Evolutionary conservation across 2,888 invertebrate genomes (phyloP).

Genomic region (Nomada ruficornis): DNA sequence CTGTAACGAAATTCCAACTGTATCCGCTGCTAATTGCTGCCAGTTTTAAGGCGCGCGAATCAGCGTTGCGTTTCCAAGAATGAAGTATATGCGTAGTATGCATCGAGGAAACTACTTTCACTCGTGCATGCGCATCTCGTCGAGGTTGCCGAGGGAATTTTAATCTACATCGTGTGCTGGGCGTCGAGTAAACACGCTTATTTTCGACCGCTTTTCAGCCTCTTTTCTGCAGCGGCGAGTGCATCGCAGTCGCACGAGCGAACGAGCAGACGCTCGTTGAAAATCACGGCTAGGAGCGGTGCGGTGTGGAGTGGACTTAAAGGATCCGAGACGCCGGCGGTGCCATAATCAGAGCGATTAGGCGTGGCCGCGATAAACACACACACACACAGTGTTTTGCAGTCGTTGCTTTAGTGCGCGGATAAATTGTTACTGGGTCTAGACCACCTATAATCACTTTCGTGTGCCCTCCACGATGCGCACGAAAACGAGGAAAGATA

Average conservation of each 20-base stretch:
- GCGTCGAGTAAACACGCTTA: slow-evolving; percentile 32
- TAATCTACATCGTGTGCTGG: slow-evolving; percentile 16
- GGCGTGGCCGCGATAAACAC: slow-evolving; percentile 66
- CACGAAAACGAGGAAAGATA: neutral
- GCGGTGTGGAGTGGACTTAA: slow-evolving; percentile 34
- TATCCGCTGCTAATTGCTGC: neutral
- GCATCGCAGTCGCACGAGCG: neutral
- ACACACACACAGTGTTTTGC: slow-evolving; percentile 13
- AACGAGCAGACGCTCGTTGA: neutral
- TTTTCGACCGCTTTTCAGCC: slow-evolving; percentile 18
- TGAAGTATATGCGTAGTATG: slow-evolving; percentile 9
- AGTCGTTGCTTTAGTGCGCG: slow-evolving; percentile 45
- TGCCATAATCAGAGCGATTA: slow-evolving; percentile 71
- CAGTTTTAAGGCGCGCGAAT: neutral
- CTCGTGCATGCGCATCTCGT: slow-evolving; percentile 23
- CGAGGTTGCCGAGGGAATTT: slow-evolving; percentile 15
- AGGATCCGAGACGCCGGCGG: slow-evolving; percentile 59
- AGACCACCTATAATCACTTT: slow-evolving; percentile 48
- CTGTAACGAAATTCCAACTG: neutral
- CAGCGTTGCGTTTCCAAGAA: neutral
- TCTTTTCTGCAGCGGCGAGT: neutral
- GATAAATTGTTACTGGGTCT: slow-evolving; percentile 56
- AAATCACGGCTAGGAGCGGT: neutral
- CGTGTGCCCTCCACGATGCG: slow-evolving; percentile 18
- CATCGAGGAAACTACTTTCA: slow-evolving; percentile 45